phyloP scores from a whole-genome alignment of 2,797 vertebrate species.

The Danio albolineatus region DNA sequence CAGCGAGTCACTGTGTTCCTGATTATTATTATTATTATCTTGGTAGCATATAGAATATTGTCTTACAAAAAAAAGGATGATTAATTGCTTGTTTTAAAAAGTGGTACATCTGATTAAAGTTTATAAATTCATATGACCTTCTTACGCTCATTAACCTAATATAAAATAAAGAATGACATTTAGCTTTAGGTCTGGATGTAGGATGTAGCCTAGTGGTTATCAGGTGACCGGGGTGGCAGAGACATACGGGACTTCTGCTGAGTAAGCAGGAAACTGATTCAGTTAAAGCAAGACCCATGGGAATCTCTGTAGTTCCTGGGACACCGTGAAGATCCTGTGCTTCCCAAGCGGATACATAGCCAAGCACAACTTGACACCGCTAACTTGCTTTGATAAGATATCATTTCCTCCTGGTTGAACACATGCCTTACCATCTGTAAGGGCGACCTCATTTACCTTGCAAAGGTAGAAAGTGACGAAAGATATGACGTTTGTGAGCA shows the following conservation, averaged over 20 bases:
- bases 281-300: conserved; percentile 36
- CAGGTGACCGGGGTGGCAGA: conserved; percentile 25
- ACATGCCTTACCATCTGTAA: background rate
- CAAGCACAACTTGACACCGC: conserved; percentile 27
- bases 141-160: background rate
- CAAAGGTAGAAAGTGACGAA: background rate
- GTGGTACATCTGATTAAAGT: background rate
- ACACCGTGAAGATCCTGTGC: conserved; percentile 7
- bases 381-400: conserved; percentile 19
- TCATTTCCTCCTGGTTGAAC: background rate
- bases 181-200: background rate
- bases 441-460: background rate
- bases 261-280: conserved; percentile 53
- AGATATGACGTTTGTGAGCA: background rate
- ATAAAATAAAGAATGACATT: background rate
- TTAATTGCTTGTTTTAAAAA: background rate
- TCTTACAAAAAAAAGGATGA: background rate
- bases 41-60: background rate
- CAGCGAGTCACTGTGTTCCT: background rate
- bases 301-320: conserved; percentile 30
- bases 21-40: too few species aligned
- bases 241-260: conserved; percentile 43
- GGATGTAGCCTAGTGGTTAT: conserved; percentile 14
- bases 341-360: background rate
- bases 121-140: background rate